Percentiles rank a stretch among this genome's conserved stretches.
Evolutionary conservation across 2,113 vertebrate genomes (phyloP).

Genomic region (Coreoperca whiteheadi): DNA sequence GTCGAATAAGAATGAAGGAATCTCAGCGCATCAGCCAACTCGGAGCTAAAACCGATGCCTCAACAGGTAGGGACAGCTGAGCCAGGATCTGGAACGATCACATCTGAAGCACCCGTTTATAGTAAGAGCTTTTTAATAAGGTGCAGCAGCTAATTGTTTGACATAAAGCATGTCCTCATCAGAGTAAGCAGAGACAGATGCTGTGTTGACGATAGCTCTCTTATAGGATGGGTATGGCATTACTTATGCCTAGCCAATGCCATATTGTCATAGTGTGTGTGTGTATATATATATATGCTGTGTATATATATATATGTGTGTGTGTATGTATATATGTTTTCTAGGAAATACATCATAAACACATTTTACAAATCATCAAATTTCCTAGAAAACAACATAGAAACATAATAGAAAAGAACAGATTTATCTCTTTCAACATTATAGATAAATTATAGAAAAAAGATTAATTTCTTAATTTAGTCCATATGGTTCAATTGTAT

Average conservation of each 20-base stretch:
- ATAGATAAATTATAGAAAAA: not conserved
- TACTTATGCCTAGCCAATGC: not conserved
- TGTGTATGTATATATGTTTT: too few relatives aligned
- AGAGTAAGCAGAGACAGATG: not conserved
- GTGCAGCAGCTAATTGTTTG: not conserved
- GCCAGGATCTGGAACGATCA: not conserved
- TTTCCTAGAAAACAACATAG: not conserved
- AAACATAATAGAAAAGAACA: not conserved
- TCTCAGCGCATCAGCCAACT: not conserved
- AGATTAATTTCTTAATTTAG: not conserved
- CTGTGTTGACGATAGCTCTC: conserved; percentile 3
- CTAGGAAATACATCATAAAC: too few relatives aligned
- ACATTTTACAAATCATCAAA: not conserved
- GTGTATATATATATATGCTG: too few relatives aligned
- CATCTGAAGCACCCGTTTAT: not conserved
- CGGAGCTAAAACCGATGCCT: conserved; percentile 1
- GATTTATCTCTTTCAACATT: not conserved
- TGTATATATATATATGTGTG: too few relatives aligned
- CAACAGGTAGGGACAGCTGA: not conserved
- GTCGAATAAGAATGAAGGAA: conserved; percentile 9
- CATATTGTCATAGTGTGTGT: too few relatives aligned
- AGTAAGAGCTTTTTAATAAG: conserved; percentile 20
- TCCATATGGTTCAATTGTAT: not conserved
- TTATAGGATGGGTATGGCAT: conserved; percentile 1
- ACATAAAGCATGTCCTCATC: conserved; percentile 8